phyloP scores from a whole-genome alignment of 2,888 invertebrate genomes.

The Eilema caniola region DNA sequence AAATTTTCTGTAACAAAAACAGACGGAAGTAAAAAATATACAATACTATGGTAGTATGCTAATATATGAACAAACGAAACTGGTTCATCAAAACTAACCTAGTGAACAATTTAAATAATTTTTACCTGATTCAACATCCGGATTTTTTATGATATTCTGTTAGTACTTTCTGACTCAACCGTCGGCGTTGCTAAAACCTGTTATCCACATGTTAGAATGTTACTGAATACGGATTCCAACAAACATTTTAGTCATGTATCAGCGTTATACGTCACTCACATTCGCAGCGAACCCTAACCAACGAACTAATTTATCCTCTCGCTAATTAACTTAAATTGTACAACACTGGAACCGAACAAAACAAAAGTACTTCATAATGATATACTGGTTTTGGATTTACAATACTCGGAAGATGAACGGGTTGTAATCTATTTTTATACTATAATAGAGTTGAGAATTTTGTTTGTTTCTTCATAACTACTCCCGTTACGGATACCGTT shows the following conservation, averaged over 20 bases:
- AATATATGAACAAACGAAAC: not conserved
- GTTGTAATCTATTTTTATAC: not conserved
- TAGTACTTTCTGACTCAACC: slow-evolving; percentile 10
- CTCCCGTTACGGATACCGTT: no score
- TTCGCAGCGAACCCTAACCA: slow-evolving; percentile 31
- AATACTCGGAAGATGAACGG: not conserved
- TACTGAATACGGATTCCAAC: not conserved
- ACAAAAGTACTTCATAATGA: not conserved
- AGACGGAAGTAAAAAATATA: not conserved
- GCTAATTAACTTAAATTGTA: slow-evolving; percentile 40
- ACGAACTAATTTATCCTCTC: slow-evolving; percentile 32
- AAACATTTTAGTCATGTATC: slow-evolving; percentile 13
- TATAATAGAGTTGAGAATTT: not conserved
- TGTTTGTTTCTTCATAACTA: not conserved
- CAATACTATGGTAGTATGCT: not conserved
- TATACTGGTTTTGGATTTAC: not conserved
- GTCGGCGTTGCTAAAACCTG: not conserved
- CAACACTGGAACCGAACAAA: slow-evolving; percentile 23
- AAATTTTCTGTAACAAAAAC: not conserved
- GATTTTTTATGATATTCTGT: slow-evolving; percentile 16
- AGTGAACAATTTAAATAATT: not conserved
- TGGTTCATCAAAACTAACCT: not conserved
- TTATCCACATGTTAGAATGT: slow-evolving; percentile 9
- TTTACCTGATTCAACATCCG: slow-evolving; percentile 13
- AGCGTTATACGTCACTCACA: slow-evolving; percentile 6